Percentiles rank a stretch among this genome's conserved stretches.
Evolutionary conservation across 2,888 invertebrate genomes (phyloP).

Genomic region (Eupelmus urozonus): DNA sequence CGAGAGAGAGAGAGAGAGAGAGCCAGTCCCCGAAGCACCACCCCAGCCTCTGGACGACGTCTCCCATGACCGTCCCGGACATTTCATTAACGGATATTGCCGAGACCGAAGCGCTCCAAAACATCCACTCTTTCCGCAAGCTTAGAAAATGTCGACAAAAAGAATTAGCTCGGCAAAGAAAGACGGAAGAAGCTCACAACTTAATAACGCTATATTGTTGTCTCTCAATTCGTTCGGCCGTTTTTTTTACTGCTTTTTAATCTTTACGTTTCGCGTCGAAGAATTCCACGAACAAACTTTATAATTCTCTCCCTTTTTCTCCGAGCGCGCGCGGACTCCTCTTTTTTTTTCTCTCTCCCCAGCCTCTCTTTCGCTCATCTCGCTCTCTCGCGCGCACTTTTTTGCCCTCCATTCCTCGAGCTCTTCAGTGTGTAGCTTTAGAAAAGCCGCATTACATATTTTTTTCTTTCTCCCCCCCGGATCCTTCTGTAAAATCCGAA

Average conservation of each 20-base stretch:
- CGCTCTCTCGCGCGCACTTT: background rate
- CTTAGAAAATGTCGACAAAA: conserved; percentile 25
- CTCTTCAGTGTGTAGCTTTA: conserved; percentile 1
- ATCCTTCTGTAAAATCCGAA: conserved; percentile 18
- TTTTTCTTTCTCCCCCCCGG: conserved; percentile 5
- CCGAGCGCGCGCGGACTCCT: too few relatives aligned
- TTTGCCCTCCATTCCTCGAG: background rate
- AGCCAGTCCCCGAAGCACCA: background rate
- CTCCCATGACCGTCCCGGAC: conserved; percentile 54
- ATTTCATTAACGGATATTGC: conserved; percentile 70
- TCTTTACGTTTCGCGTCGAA: conserved; percentile 3
- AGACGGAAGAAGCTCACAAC: background rate
- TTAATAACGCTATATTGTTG: conserved; percentile 39
- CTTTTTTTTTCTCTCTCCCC: conserved; percentile 1
- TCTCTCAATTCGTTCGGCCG: conserved; percentile 29
- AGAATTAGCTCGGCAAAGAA: conserved; percentile 7
- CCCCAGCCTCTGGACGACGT: conserved; percentile 25
- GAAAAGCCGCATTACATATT: conserved; percentile 16
- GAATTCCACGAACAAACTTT: conserved; percentile 17
- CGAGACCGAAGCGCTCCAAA: conserved; percentile 41
- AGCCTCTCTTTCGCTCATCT: background rate
- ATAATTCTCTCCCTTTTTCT: background rate
- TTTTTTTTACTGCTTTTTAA: conserved; percentile 33
- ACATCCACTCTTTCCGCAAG: conserved; percentile 39
- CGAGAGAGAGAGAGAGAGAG: background rate